Conservation (phyloP, 2,797 vertebrate genomes). For the Brotula barbata region DNA sequence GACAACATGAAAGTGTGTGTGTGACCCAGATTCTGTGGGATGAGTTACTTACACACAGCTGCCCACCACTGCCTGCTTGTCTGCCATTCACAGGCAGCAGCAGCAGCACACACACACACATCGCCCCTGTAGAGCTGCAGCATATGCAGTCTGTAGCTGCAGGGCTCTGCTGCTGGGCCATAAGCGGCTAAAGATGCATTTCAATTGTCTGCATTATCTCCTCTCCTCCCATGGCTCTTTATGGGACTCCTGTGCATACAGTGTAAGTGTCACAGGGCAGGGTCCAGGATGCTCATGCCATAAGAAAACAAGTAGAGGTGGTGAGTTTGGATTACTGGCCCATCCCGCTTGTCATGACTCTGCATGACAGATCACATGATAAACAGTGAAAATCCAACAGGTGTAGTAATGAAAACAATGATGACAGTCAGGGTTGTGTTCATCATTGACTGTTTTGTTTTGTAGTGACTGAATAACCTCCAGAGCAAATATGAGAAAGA, state of each 20-base stretch:
- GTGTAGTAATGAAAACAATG: too few species aligned
- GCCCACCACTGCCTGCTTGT: slow-evolving; percentile 58
- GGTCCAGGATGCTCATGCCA: slow-evolving; percentile 2
- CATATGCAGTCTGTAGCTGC: slow-evolving; percentile 62
- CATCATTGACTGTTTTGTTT: slow-evolving; percentile 25
- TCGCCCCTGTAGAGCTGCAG: slow-evolving; percentile 42
- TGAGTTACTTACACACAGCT: slow-evolving; percentile 74
- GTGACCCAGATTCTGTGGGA: slow-evolving; percentile 72
- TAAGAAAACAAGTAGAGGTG: slow-evolving; percentile 20
- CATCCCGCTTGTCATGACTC: slow-evolving; percentile 1
- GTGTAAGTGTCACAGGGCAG: neutral
- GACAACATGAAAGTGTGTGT: slow-evolving; percentile 54
- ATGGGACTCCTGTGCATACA: neutral
- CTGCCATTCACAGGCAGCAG: slow-evolving; percentile 50
- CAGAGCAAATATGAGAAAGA: slow-evolving; percentile 34
- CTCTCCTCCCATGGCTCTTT: slow-evolving; percentile 3
- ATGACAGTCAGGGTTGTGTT: too few species aligned
- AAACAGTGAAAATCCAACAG: too few species aligned
- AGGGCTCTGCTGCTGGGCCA: slow-evolving; percentile 35
- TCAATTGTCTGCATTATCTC: slow-evolving; percentile 22
- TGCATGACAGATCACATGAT: too few species aligned
- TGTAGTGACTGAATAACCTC: slow-evolving; percentile 38
- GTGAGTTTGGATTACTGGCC: slow-evolving; percentile 7
- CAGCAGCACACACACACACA: slow-evolving; percentile 6
- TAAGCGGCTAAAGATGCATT: slow-evolving; percentile 19